These are phyloP conservation scores for Orycteropus afer DNA, from an alignment of 2,113 vertebrate genomes.

Conservation along the genomic window DNA sequence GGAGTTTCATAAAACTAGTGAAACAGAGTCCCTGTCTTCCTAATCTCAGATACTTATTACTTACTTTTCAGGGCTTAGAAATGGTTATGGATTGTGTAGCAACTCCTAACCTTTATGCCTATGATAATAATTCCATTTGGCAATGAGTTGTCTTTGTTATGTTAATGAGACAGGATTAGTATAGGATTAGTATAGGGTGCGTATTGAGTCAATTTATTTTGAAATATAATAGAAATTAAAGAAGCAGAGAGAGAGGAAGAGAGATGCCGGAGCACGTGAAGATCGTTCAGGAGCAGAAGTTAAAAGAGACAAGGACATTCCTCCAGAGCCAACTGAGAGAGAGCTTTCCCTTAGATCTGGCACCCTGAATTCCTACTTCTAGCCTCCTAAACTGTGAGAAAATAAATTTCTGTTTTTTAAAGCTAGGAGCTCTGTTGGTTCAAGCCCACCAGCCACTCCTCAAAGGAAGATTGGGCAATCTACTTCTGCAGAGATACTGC, in stretches of 20 bases:
- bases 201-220: neutral
- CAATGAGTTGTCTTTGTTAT: neutral
- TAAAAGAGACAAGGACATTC: neutral
- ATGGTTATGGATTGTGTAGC: neutral
- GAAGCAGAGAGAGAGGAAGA: neutral
- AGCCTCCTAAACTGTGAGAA: neutral
- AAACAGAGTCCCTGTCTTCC: neutral
- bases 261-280: neutral
- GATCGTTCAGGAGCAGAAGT: neutral
- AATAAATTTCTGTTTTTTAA: neutral
- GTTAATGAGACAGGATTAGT: neutral
- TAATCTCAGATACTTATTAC: neutral
- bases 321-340: neutral
- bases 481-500: too few relatives aligned
- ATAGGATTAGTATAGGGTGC: neutral
- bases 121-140: neutral
- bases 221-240: neutral
- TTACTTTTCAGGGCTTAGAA: neutral
- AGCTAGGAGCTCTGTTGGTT: too few relatives aligned
- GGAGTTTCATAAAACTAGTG: neutral
- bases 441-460: too few relatives aligned
- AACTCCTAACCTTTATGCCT: neutral
- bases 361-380: neutral
- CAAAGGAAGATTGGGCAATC: too few relatives aligned
- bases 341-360: neutral